Conservation (phyloP, 2,113 vertebrate species). For the Uropsilus gracilis region DNA sequence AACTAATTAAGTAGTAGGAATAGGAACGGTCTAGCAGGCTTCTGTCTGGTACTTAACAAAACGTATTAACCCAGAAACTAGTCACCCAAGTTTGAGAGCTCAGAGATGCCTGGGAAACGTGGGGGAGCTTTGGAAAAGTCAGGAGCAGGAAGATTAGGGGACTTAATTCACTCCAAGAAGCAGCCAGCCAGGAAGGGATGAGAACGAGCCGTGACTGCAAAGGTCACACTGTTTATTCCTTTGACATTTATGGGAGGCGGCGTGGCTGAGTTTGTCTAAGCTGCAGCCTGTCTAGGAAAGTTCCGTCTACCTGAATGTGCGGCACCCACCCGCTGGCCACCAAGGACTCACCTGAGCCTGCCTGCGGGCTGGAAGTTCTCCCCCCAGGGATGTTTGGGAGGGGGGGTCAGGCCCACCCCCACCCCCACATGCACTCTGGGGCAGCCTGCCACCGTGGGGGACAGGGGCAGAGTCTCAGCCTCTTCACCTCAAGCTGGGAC, state of each 20-base stretch:
- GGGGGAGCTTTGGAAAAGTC: neutral
- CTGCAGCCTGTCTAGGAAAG: neutral
- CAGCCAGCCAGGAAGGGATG: neutral
- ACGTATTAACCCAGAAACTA: neutral
- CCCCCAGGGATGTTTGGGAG: neutral
- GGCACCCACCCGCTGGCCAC: neutral
- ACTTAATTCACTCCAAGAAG: constrained; percentile 7
- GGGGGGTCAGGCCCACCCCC: neutral
- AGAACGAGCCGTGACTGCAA: neutral
- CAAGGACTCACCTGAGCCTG: neutral
- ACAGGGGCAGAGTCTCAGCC: neutral
- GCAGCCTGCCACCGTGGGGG: neutral
- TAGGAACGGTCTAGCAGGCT: neutral
- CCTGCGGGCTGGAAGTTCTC: neutral
- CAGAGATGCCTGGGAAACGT: neutral
- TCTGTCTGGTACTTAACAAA: constrained; percentile 22
- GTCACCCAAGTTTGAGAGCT: neutral
- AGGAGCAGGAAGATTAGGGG: neutral
- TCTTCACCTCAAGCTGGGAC: neutral
- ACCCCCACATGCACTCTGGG: neutral
- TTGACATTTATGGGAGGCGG: neutral
- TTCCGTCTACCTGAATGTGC: neutral
- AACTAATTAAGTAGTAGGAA: neutral
- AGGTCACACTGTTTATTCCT: neutral
- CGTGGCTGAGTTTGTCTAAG: neutral